Percentiles rank a stretch among this genome's conserved stretches.
These are phyloP conservation scores for Pan troglodytes DNA, from an alignment of 2,113 vertebrate genomes.

Conservation along the genomic window NHGRI_mPanTro3-v2.1_pri NC_072403.2:42060501-42061000, in stretches of 20 bases:
- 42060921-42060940: conserved; percentile 28
- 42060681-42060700: conserved; percentile 33
- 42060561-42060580: background rate
- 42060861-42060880: conserved; percentile 14
- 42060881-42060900: background rate
- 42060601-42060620: background rate
- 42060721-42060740: conserved; percentile 11
- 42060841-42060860: background rate
- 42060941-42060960: background rate
- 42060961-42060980: conserved; percentile 25
- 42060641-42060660: background rate
- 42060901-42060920: conserved; percentile 7
- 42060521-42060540: background rate
- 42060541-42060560: background rate
- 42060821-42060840: background rate
- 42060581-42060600: background rate
- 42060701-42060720: background rate
- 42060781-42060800: conserved; percentile 25
- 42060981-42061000: conserved; percentile 18
- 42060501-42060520: background rate
- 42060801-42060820: background rate
- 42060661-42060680: background rate
- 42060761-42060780: conserved; percentile 21
- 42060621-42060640: background rate
- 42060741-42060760: background rate